These are phyloP conservation scores for Gnatocerus cornutus DNA, from an alignment of 2,888 invertebrate genomes.

Conservation along the genomic window DNA sequence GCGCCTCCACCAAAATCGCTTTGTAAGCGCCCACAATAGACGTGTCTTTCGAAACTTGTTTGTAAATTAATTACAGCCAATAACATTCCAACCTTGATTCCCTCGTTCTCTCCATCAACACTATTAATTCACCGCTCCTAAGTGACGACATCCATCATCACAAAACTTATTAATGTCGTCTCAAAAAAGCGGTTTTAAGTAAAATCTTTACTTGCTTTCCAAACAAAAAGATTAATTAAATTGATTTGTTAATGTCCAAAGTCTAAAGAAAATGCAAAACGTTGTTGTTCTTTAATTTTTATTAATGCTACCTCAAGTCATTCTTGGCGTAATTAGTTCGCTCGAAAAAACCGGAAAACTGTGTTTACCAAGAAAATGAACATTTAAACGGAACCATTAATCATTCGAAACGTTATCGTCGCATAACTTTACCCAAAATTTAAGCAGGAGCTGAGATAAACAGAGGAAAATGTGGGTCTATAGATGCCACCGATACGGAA, in stretches of 20 bases:
- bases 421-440: background rate
- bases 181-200: background rate
- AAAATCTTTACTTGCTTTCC: background rate
- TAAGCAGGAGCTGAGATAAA: constrained; percentile 3
- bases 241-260: constrained; percentile 4
- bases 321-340: constrained; percentile 11
- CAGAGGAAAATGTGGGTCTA: background rate
- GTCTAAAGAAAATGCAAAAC: constrained; percentile 4
- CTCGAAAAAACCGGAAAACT: constrained; percentile 10
- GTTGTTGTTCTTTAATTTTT: constrained; percentile 12
- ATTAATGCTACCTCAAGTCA: constrained; percentile 6
- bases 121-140: constrained; percentile 4
- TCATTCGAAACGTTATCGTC: constrained; percentile 12
- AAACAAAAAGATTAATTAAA: background rate
- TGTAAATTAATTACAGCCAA: constrained; percentile 1
- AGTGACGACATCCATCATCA: constrained; percentile 21
- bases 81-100: constrained; percentile 1
- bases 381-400: constrained; percentile 25
- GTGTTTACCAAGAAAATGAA: constrained; percentile 29
- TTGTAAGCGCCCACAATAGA: background rate
- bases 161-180: background rate
- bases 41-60: background rate
- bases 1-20: too few relatives aligned
- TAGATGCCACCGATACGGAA: background rate
- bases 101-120: constrained; percentile 4